Conservation (phyloP, 2,113 vertebrate species). For the Platichthys flesus region DNA sequence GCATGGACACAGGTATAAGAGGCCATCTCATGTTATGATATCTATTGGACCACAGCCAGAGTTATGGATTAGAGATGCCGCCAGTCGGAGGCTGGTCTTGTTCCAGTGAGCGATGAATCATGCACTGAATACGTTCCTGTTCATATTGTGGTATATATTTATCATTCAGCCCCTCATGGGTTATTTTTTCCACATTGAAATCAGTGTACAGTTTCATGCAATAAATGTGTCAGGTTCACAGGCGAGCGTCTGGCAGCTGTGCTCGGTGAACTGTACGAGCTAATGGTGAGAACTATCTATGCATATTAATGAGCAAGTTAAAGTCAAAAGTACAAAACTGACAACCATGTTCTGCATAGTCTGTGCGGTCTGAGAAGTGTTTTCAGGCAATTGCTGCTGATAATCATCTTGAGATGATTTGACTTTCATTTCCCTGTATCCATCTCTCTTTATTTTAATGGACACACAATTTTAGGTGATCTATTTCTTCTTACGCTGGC, state of each 20-base stretch:
- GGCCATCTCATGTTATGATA: conserved; percentile 30
- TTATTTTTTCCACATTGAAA: background rate
- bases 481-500: background rate
- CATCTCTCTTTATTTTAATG: background rate
- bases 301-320: conserved; percentile 23
- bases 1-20: conserved; percentile 25
- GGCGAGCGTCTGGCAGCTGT: conserved; percentile 2
- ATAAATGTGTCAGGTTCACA: conserved; percentile 25
- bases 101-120: conserved; percentile 28
- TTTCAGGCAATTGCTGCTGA: background rate
- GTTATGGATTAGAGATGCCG: conserved; percentile 48
- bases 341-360: background rate
- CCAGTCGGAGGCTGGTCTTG: conserved; percentile 16
- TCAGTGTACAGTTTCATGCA: background rate
- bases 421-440: no score
- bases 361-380: background rate
- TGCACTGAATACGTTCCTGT: conserved; percentile 22
- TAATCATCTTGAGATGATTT: no score
- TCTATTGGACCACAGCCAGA: conserved; percentile 34
- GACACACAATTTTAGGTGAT: background rate
- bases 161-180: background rate
- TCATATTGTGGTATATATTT: background rate
- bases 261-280: conserved; percentile 12
- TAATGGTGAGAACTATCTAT: conserved; percentile 24
- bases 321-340: conserved; percentile 13